phyloP scores from a whole-genome alignment of 2,113 vertebrate species.

The Corythornis vintsioides region DNA sequence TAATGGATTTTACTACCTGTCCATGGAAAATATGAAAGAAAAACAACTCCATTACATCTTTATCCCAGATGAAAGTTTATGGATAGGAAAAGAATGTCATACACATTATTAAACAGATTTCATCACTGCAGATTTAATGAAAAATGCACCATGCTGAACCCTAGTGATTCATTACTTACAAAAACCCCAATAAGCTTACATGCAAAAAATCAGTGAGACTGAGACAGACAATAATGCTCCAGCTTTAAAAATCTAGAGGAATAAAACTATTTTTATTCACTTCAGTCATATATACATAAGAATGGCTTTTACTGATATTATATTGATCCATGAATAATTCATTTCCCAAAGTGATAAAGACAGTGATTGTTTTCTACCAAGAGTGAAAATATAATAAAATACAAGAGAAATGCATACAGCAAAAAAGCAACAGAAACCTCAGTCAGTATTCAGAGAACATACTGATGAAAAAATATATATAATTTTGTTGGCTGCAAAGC shows the following conservation, averaged over 20 bases:
- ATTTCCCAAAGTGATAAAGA: constrained; percentile 2
- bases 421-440: background rate
- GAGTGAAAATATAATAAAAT: background rate
- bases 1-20: constrained; percentile 1
- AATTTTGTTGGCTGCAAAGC: background rate
- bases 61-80: background rate
- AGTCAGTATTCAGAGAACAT: background rate
- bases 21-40: background rate
- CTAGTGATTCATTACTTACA: constrained; percentile 41
- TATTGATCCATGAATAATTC: background rate
- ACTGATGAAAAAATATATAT: background rate
- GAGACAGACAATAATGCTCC: constrained; percentile 33
- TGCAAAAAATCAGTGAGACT: constrained; percentile 45
- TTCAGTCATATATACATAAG: background rate
- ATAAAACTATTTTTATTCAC: constrained; percentile 57
- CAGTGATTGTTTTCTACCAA: background rate
- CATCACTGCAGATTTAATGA: constrained; percentile 63
- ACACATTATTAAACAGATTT: constrained; percentile 66
- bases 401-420: background rate
- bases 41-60: constrained; percentile 7
- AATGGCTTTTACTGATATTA: background rate
- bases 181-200: constrained; percentile 1
- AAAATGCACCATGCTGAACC: constrained; percentile 49
- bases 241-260: constrained; percentile 22
- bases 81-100: constrained; percentile 36